Base-by-base conservation (phyloP, 2,113 vertebrate species). In the Maylandia zebra region DNA sequence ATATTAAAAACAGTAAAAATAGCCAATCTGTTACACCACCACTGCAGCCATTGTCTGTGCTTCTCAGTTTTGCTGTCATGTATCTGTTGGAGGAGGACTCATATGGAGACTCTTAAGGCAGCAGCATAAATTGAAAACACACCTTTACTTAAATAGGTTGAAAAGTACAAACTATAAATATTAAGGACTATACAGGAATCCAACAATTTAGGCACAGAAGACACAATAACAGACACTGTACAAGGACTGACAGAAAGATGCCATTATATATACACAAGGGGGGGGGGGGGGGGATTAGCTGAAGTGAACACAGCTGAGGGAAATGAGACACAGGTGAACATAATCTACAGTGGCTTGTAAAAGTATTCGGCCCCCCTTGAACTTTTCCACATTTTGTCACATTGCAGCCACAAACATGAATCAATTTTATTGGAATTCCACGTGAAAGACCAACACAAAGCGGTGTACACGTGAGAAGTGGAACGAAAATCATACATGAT, bases 391-490 rank as follows among this genome's bases (percentile, higher is more conserved):
- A 59, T 59, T 30, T 59, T 0, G 56, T 30, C 56, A 30, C 24
- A 59, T 59, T 59, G 2, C 13, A 59, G 24, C 56, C 56, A 59
- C 56, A 59, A 59, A 30, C 56, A 59, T 30, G 56, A 59, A 59
- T 59, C 13, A 30, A 4, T 59, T 57, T 57, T 57, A 57, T 14
- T 30, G 24, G 13, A 57, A 5, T 57, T 30, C 56, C 24, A 16
- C 4, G 1, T 57, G 24, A 57, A 57, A 57, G 56, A 57, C 13
- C 1, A 0, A 57, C 0, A 16, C 56, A 57, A 57, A 57, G 56
- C 30, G 1, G 7, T 57, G 1, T 0, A 57, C 56, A 57, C 1
- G 1, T 57, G 55, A 57, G 55, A 57, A 57, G 24, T 30, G 7
- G 7, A 30, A 57, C 0, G 1, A 57, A 57, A 30, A 57, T 57